Percentiles rank a stretch among this genome's conserved stretches.
These are phyloP conservation scores for Drosophila barbarae DNA, from an alignment of 2,888 invertebrate genomes.

Conservation along the genomic window DNA sequence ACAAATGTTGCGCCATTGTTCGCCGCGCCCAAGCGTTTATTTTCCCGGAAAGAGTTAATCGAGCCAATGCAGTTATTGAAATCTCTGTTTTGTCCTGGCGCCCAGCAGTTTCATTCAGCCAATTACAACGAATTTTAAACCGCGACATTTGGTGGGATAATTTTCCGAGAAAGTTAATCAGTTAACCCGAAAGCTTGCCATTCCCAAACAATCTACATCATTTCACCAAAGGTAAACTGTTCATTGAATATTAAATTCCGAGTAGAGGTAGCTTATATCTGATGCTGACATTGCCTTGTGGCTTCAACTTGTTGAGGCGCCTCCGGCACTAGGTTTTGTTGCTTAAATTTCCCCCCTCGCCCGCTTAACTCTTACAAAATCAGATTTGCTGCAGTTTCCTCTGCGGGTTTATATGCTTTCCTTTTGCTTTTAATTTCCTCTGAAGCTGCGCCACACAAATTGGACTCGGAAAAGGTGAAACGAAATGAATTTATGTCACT, in stretches of 20 bases:
- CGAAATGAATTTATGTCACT: conserved; percentile 8
- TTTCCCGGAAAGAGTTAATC: conserved; percentile 4
- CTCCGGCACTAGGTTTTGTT: neutral
- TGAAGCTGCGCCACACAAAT: conserved; percentile 14
- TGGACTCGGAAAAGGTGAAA: conserved; percentile 11
- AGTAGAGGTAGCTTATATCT: neutral
- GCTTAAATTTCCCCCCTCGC: neutral
- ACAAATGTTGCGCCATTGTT: conserved; percentile 8
- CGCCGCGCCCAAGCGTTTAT: too few species aligned
- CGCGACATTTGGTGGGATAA: neutral
- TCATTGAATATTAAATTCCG: neutral
- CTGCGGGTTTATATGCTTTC: neutral
- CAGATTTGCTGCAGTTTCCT: conserved; percentile 6
- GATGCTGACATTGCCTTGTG: neutral
- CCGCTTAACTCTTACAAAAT: conserved; percentile 1
- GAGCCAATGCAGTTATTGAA: conserved; percentile 2
- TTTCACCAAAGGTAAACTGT: neutral
- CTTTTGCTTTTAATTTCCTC: conserved; percentile 8
- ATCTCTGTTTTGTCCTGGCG: neutral
- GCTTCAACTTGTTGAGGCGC: conserved; percentile 1
- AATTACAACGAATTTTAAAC: neutral
- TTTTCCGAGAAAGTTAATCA: neutral
- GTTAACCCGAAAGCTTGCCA: neutral
- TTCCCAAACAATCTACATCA: neutral
- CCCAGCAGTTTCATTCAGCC: neutral